phyloP scores from a whole-genome alignment of 1,140 invertebrate species.

The Lepidurus apus region DNA sequence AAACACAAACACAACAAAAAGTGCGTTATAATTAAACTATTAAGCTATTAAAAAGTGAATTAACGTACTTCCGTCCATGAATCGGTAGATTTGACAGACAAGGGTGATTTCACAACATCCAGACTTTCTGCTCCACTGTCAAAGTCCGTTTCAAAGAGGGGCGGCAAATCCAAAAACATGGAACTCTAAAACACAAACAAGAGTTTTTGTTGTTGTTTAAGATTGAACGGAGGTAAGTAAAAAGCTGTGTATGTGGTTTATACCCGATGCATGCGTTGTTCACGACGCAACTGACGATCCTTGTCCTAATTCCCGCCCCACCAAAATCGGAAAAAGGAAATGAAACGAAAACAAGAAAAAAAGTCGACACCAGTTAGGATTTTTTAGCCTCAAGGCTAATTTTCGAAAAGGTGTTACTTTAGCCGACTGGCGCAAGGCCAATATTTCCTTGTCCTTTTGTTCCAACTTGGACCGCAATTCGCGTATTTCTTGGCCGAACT shows the following conservation, averaged over 20 bases:
- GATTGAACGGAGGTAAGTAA: too few species aligned
- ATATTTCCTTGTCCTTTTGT: conserved; percentile 47
- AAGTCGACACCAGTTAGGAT: neutral
- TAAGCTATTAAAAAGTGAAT: neutral
- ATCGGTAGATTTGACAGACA: neutral
- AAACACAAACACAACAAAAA: neutral
- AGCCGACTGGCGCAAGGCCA: conserved; percentile 45
- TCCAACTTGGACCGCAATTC: conserved; percentile 45
- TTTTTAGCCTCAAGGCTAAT: conserved; percentile 3
- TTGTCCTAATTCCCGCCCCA: conserved; percentile 4
- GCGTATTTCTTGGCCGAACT: conserved; percentile 23
- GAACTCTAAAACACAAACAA: neutral
- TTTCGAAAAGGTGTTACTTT: conserved; percentile 42
- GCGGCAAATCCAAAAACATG: conserved; percentile 12
- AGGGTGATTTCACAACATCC: neutral
- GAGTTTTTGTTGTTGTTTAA: too few species aligned
- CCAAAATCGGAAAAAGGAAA: neutral
- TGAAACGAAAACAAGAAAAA: conserved; percentile 25
- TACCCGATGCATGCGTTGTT: conserved; percentile 17
- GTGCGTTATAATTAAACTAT: neutral
- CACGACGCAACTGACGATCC: conserved; percentile 11
- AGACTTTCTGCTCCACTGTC: neutral
- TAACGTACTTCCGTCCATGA: conserved; percentile 12
- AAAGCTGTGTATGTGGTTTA: neutral
- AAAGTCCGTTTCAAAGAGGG: neutral